These are phyloP conservation scores for Thecophora atra DNA, from an alignment of 2,888 invertebrate genomes.

Conservation along the genomic window DNA sequence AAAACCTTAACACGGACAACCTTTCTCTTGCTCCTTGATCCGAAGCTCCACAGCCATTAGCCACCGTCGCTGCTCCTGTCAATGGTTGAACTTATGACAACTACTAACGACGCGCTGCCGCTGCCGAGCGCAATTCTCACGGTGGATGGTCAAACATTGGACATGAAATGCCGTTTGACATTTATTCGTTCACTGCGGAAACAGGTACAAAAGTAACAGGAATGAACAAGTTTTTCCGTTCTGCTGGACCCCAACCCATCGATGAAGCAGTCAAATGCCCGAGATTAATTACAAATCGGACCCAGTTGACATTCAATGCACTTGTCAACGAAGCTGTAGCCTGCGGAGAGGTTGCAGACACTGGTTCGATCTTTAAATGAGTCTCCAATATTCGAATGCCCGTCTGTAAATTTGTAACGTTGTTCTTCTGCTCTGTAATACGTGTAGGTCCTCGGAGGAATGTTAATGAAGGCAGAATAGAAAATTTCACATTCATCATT, in stretches of 20 bases:
- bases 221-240: not conserved
- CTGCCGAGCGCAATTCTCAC: not conserved
- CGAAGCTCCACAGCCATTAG: not conserved
- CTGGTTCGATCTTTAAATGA: not conserved
- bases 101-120: constrained; percentile 17
- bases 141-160: not conserved
- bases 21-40: not conserved
- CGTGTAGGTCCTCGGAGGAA: not conserved
- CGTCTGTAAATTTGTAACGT: not conserved
- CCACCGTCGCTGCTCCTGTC: constrained; percentile 6
- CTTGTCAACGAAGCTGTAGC: not conserved
- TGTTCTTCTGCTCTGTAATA: not conserved
- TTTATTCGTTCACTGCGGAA: no score
- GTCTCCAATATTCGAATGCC: not conserved
- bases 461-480: not conserved
- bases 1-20: not conserved
- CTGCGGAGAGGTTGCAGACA: not conserved
- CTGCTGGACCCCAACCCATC: not conserved
- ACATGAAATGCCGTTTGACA: not conserved
- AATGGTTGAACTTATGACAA: constrained; percentile 30
- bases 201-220: no score
- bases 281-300: constrained; percentile 7
- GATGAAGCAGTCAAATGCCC: not conserved
- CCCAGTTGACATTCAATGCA: not conserved
- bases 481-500: no score